Percentiles rank a stretch among this genome's conserved stretches.
These are phyloP conservation scores for Armadillidium nasatum DNA, from an alignment of 1,140 invertebrate species.

Conservation along the genomic window DNA sequence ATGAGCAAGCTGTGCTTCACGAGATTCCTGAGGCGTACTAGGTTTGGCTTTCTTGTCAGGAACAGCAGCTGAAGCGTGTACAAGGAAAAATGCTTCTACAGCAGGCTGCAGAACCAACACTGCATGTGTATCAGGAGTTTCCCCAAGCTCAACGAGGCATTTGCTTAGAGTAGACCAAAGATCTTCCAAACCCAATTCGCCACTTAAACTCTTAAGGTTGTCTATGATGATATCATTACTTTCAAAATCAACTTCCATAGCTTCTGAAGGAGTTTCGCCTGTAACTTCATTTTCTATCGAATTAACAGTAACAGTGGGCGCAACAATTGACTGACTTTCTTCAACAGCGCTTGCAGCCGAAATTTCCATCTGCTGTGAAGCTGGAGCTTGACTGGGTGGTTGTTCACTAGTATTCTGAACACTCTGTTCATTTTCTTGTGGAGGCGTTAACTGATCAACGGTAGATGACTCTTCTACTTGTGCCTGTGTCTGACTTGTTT, in stretches of 20 bases:
- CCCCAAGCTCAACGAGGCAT: conserved; percentile 74
- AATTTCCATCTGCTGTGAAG: not conserved
- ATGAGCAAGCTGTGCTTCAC: conserved; percentile 57
- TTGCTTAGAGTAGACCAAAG: conserved; percentile 77
- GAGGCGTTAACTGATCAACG: not conserved
- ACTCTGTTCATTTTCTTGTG: not conserved
- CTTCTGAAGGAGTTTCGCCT: conserved; percentile 9
- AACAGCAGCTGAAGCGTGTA: conserved; percentile 63
- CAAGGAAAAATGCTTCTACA: conserved; percentile 87
- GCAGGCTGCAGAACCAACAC: conserved; percentile 86
- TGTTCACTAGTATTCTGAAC: not conserved
- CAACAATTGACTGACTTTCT: not conserved
- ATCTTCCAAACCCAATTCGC: conserved; percentile 64
- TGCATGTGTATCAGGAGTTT: conserved; percentile 86
- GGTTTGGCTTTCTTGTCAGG: conserved; percentile 36
- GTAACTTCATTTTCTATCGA: conserved; percentile 23
- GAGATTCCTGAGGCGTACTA: conserved; percentile 47
- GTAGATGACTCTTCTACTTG: too few relatives aligned
- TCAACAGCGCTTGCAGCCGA: not conserved
- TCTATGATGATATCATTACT: conserved; percentile 9
- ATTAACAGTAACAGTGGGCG: conserved; percentile 18
- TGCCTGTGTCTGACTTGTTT: too few relatives aligned
- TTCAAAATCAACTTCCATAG: conserved; percentile 30
- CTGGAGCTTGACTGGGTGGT: not conserved
- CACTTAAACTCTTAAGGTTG: conserved; percentile 62